Evolutionary conservation across 2,113 vertebrate genomes (phyloP).

Genomic region (Hyla sarda): DNA sequence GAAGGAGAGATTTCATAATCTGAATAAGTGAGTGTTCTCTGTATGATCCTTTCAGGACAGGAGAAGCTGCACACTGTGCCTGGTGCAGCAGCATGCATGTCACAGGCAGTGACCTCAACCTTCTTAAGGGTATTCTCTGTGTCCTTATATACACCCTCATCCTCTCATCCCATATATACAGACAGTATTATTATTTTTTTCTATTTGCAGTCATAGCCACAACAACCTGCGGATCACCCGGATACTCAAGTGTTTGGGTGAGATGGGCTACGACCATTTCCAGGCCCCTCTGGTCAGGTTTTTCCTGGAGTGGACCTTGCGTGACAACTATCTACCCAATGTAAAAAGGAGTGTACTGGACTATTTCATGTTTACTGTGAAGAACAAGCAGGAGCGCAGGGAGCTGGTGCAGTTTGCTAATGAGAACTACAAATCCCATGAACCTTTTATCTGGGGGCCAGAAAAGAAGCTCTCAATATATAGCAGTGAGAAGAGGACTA

Average conservation of each 20-base stretch:
- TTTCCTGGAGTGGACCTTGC: slow-evolving; percentile 90
- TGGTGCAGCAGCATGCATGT: background rate
- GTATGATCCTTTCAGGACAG: background rate
- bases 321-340: slow-evolving; percentile 75
- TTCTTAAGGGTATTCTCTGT: no score
- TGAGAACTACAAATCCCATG: slow-evolving; percentile 79
- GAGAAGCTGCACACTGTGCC: background rate
- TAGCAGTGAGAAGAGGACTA: background rate
- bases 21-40: slow-evolving; percentile 80
- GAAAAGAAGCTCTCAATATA: background rate
- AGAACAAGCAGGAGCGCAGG: slow-evolving; percentile 81
- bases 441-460: background rate
- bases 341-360: slow-evolving; percentile 91
- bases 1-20: slow-evolving; percentile 85
- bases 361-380: slow-evolving; percentile 92
- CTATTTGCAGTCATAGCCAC: slow-evolving; percentile 84
- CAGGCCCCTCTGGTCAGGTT: slow-evolving; percentile 90
- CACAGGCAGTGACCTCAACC: no score
- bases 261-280: slow-evolving; percentile 86
- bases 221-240: slow-evolving; percentile 96
- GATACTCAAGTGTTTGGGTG: slow-evolving; percentile 95
- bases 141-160: no score
- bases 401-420: slow-evolving; percentile 85
- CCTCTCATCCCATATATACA: no score
- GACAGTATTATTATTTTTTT: background rate